Evolutionary conservation across 2,888 invertebrate genomes (phyloP).

Genomic region (Schizaphis graminum): DNA sequence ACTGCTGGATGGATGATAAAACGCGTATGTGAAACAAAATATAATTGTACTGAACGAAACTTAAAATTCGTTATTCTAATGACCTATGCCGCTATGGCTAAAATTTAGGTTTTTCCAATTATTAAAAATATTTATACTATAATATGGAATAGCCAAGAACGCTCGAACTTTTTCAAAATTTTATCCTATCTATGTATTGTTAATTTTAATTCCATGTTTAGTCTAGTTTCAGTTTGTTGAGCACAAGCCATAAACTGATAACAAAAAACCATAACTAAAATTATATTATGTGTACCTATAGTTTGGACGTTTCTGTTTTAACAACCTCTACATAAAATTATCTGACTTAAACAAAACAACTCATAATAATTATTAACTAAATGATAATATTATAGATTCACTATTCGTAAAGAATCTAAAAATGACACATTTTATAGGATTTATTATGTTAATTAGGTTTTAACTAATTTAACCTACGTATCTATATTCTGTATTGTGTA

Average conservation of each 20-base stretch:
- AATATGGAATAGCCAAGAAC: not conserved
- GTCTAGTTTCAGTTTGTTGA: not conserved
- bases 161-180: not conserved
- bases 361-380: not conserved
- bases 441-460: not conserved
- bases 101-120: not conserved
- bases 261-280: not conserved
- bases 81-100: accelerated
- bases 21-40: no score
- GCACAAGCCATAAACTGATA: no score
- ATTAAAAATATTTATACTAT: not conserved
- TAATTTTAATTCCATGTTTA: not conserved
- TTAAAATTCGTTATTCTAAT: not conserved
- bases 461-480: not conserved
- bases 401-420: not conserved
- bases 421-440: not conserved
- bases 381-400: not conserved
- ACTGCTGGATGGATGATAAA: not conserved
- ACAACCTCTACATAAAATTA: not conserved
- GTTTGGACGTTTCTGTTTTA: not conserved
- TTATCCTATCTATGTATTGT: not conserved
- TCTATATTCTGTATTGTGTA: not conserved
- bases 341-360: not conserved
- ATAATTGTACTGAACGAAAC: not conserved
- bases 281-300: not conserved